Conservation (phyloP, 2,797 vertebrate species). For the Peromyscus aztecus region DNA sequence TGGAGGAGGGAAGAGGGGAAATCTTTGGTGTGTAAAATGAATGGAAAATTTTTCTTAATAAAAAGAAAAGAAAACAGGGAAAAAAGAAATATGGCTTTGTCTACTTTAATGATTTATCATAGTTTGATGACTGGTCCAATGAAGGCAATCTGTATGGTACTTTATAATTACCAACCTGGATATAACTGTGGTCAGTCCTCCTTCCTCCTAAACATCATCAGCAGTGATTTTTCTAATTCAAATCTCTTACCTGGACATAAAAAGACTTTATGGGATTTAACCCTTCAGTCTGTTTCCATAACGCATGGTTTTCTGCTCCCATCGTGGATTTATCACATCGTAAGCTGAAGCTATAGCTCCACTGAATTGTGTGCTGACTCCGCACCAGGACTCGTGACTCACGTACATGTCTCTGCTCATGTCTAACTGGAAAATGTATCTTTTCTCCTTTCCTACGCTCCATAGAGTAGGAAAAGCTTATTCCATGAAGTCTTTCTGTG, state of each 20-base stretch:
- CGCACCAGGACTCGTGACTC: not conserved
- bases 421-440: not conserved
- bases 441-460: not conserved
- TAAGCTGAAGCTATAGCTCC: not conserved
- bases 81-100: not conserved
- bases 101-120: not conserved
- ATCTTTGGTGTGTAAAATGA: too few species aligned
- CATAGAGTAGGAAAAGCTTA: not conserved
- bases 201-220: not conserved
- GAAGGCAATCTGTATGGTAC: not conserved
- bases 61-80: too few species aligned
- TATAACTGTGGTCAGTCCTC: not conserved
- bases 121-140: not conserved
- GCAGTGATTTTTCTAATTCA: not conserved
- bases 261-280: not conserved
- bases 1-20: too few species aligned
- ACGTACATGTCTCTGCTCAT: not conserved
- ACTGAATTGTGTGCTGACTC: not conserved
- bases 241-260: not conserved
- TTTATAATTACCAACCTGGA: not conserved
- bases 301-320: not conserved
- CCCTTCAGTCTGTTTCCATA: not conserved
- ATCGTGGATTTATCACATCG: not conserved
- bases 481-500: not conserved
- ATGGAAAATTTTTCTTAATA: too few species aligned